Base-by-base conservation (phyloP, 1,140 invertebrate species). In the Luehdorfia chinensis region DNA sequence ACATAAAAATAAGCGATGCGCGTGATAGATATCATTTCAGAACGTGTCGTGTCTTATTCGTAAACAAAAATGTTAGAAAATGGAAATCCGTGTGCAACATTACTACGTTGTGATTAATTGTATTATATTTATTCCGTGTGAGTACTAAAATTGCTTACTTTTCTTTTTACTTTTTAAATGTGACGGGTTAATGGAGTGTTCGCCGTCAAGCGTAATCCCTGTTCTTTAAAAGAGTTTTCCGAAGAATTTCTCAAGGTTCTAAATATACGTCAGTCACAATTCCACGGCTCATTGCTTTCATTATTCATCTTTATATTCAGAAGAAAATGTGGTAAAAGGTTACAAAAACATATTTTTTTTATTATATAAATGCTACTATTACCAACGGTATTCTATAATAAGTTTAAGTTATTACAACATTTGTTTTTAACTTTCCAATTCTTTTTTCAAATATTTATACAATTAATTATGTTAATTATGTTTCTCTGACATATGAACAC, bases 61-160 rank as follows among this genome's bases (percentile, higher is more conserved):
- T 36, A 39, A 49, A 28, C 61, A 60, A 78, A 81, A 66, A 84
- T 84, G 79, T 49, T 63, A 43, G 57, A 84, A 78, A 74, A 84
- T 84, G 79, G 68, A 75, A 67, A 65, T 71, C 49, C 41, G 55
- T 13, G 32, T 44, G 60, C 66, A 55, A 46, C 58, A 51, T 34
- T 62, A 31, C 50, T 69, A 39, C 47, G 32, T 67, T 33, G 32
- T 75, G 50, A 53, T 72, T 70, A 70, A 69, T 58, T 66, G 52
- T 66, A 51, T 66, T 41, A 13, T 75, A 36, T 50, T 68, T 28
- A 44, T 65, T 30, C 41, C 60, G 30, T 52, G 71, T 77, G 50
- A 73, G 61, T 72, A 47, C 28, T n/a, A n/a, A 8, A 30, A 14
- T n/a, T 8, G 12, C 21, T 41, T 41, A 27, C 8, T 14, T 25